A percentile compares a stretch with the other conserved stretches of the same genome.
phyloP scores from a whole-genome alignment of 2,113 vertebrate species.

The Stigmatopora argus region DNA sequence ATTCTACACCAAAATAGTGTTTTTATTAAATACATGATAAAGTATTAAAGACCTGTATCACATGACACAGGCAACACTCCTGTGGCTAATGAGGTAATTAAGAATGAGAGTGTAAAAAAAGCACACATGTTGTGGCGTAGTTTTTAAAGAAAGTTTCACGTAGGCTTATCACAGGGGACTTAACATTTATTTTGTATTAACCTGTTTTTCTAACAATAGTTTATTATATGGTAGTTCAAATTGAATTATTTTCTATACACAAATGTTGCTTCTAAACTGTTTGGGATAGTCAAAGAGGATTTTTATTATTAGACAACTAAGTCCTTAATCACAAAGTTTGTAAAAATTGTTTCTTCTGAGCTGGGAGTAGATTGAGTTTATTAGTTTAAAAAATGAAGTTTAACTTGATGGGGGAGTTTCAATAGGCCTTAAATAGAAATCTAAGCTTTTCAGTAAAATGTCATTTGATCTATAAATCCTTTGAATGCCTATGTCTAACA shows the following conservation, averaged over 20 bases:
- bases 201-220: neutral
- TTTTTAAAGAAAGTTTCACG: slow-evolving; percentile 18
- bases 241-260: no score
- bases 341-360: no score
- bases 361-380: no score
- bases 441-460: no score
- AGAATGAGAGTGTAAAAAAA: slow-evolving; percentile 23
- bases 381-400: no score
- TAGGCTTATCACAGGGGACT: slow-evolving; percentile 13
- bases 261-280: no score
- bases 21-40: neutral
- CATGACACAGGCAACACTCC: neutral
- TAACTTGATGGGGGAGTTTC: neutral
- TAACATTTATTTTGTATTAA: neutral
- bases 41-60: neutral
- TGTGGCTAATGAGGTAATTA: neutral
- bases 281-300: no score
- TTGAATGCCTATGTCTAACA: neutral
- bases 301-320: no score
- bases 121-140: neutral
- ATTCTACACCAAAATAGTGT: neutral
- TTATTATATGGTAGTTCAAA: no score
- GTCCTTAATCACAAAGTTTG: no score
- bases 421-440: neutral
- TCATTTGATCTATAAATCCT: neutral